These are phyloP conservation scores for Coelinius sp. DNA, from an alignment of 2,888 invertebrate species.

Conservation along the genomic window DNA sequence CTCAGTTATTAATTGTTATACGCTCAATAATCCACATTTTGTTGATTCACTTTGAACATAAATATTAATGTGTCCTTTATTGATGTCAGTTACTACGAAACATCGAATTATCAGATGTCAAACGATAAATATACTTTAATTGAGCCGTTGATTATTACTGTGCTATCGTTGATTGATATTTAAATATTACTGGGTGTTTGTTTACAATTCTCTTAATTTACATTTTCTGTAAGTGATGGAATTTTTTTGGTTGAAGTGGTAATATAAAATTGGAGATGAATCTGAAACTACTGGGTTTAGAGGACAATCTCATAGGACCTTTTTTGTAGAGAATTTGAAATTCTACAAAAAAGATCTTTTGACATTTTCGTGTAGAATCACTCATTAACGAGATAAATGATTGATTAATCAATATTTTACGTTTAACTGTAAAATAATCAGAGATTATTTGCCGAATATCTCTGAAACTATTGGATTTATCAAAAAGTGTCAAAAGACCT, in stretches of 20 bases:
- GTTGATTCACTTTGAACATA: conserved; percentile 1
- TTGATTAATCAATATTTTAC: no score
- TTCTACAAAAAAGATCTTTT: no score
- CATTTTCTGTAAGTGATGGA: background rate
- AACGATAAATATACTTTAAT: conserved; percentile 26
- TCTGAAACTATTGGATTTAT: no score
- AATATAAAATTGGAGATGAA: background rate
- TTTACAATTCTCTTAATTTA: background rate
- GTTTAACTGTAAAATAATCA: no score
- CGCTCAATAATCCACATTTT: conserved; percentile 49
- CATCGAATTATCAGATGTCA: conserved; percentile 37
- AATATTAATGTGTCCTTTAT: conserved; percentile 18
- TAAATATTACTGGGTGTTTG: background rate
- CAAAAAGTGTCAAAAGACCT: no score
- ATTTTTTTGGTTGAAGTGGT: background rate
- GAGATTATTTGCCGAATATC: no score
- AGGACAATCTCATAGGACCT: no score
- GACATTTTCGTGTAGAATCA: no score
- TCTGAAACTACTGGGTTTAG: background rate
- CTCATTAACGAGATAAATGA: no score
- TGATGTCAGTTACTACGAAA: conserved; percentile 5
- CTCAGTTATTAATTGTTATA: conserved; percentile 55
- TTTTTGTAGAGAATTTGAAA: no score
- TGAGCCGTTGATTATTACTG: background rate
- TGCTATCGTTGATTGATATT: background rate